Percentiles rank a stretch among this genome's conserved stretches.
Evolutionary conservation across 2,888 invertebrate species (phyloP).

Genomic region (Baronia brevicornis): DNA sequence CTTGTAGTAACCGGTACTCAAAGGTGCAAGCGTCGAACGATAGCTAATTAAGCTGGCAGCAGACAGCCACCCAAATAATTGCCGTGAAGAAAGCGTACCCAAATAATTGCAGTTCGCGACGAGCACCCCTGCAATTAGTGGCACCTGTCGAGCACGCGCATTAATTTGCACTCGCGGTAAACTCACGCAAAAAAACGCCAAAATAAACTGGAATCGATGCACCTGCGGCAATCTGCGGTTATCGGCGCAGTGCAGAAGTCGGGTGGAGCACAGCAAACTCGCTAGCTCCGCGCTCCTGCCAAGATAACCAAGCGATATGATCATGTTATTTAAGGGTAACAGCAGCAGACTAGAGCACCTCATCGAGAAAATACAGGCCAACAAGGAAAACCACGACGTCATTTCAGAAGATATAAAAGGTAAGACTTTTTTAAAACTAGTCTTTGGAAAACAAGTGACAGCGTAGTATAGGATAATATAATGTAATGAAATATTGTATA

Average conservation of each 20-base stretch:
- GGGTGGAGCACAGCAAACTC: constrained; percentile 47
- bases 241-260: constrained; percentile 43
- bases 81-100: constrained; percentile 62
- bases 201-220: constrained; percentile 68
- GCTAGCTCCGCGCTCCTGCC: constrained; percentile 20
- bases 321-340: constrained; percentile 91
- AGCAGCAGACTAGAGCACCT: constrained; percentile 88
- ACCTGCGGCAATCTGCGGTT: constrained; percentile 53
- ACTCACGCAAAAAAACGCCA: constrained; percentile 56
- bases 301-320: constrained; percentile 46
- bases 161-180: constrained; percentile 67
- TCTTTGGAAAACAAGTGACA: too few relatives aligned
- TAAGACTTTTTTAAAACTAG: constrained; percentile 28
- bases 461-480: too few relatives aligned
- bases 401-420: constrained; percentile 71
- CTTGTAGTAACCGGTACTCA: constrained; percentile 33
- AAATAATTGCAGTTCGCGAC: constrained; percentile 45
- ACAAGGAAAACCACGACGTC: constrained; percentile 82
- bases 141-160: constrained; percentile 67
- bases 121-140: constrained; percentile 61
- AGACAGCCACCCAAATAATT: constrained; percentile 61
- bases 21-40: constrained; percentile 50
- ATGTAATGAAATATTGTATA: too few relatives aligned
- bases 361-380: constrained; percentile 91
- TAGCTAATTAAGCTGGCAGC: constrained; percentile 44